Evolutionary conservation across 2,888 invertebrate genomes (phyloP).

Genomic region (Lasioglossum morio): DNA sequence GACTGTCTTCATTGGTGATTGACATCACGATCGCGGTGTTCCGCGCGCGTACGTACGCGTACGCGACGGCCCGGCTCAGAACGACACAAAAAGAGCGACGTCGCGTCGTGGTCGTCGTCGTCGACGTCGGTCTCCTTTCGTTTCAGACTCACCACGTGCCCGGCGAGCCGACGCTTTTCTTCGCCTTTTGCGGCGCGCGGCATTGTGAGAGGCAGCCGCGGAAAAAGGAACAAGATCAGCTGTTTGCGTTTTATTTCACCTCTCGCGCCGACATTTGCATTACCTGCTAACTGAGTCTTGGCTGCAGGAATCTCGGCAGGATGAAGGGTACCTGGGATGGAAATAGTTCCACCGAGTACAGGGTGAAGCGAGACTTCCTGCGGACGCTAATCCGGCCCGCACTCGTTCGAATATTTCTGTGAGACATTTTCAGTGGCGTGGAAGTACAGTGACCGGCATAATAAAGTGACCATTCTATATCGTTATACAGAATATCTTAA

Average conservation of each 20-base stretch:
- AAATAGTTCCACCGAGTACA: not conserved
- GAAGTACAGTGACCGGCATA: no score
- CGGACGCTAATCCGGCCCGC: not conserved
- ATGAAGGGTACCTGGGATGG: not conserved
- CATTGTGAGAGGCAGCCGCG: not conserved
- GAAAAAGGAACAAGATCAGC: conserved; percentile 10
- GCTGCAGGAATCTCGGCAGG: not conserved
- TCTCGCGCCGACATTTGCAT: not conserved
- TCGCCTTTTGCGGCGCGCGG: conserved; percentile 22
- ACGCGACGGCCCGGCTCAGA: conserved; percentile 33
- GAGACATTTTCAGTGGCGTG: not conserved
- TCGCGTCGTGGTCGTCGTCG: not conserved
- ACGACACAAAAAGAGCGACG: conserved; percentile 58
- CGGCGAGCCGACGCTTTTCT: conserved; percentile 41
- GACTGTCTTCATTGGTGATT: conserved; percentile 77
- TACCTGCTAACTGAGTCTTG: conserved; percentile 1
- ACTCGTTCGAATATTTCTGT: not conserved
- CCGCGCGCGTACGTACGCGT: conserved; percentile 1
- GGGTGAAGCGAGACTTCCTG: not conserved
- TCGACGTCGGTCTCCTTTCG: conserved; percentile 49
- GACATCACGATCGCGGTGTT: conserved; percentile 73
- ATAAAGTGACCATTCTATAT: no score
- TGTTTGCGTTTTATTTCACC: not conserved
- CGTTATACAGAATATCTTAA: not conserved
- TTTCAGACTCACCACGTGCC: conserved; percentile 54